Percentiles rank a stretch among this genome's conserved stretches.
Evolutionary conservation across 2,888 invertebrate species (phyloP).

Genomic region (Sminthurinus aureus): DNA sequence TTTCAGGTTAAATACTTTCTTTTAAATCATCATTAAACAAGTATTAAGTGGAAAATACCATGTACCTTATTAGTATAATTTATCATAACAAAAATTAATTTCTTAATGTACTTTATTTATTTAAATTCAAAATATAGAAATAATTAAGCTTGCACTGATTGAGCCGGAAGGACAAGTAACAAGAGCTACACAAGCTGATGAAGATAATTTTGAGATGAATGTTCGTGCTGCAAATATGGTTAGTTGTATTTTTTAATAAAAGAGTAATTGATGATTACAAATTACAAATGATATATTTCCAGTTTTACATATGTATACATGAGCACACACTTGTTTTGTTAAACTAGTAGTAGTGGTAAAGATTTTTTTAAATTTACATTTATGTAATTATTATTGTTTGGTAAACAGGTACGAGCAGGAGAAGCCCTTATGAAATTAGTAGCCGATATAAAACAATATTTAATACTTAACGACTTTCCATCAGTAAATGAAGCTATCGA

Average conservation of each 20-base stretch:
- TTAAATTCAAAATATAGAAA: slow-evolving; percentile 69
- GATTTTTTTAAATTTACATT: not conserved
- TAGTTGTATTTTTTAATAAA: not conserved
- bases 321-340: not conserved
- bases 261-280: not conserved
- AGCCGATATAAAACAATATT: slow-evolving; percentile 96
- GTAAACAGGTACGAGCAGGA: slow-evolving; percentile 81
- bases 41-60: not conserved
- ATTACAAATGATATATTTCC: not conserved
- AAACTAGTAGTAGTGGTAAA: too few species aligned
- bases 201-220: slow-evolving; percentile 96
- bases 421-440: slow-evolving; percentile 97
- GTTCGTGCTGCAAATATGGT: slow-evolving; percentile 93
- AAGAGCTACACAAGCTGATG: slow-evolving; percentile 90
- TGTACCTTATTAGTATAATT: not conserved
- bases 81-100: not conserved
- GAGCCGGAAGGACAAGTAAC: slow-evolving; percentile 87
- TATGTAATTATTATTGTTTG: not conserved
- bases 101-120: slow-evolving; percentile 54
- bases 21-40: not conserved
- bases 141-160: slow-evolving; percentile 85
- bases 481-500: slow-evolving; percentile 97
- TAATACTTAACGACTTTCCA: slow-evolving; percentile 97
- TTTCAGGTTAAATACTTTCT: slow-evolving; percentile 78
- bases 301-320: not conserved